These are phyloP conservation scores for Patella ulyssiponensis DNA, from an alignment of 2,888 invertebrate genomes.

Conservation along the genomic window DNA sequence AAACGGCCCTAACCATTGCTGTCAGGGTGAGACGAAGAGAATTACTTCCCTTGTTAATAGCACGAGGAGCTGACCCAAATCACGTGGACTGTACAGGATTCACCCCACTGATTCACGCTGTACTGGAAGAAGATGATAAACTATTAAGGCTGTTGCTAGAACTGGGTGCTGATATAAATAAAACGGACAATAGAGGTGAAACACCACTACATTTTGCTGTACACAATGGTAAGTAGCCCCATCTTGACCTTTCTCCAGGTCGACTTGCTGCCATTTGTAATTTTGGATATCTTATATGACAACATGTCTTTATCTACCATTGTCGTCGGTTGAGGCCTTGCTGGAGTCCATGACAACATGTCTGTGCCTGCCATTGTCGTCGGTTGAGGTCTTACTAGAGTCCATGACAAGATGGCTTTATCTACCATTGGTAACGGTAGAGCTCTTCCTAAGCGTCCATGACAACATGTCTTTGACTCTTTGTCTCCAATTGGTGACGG, in stretches of 20 bases:
- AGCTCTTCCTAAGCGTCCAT: no score
- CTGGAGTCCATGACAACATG: no score
- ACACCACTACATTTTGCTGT: slow-evolving; percentile 54
- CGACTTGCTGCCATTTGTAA: background rate
- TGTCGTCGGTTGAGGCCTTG: no score
- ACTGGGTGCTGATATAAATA: slow-evolving; percentile 54
- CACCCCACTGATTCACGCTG: slow-evolving; percentile 52
- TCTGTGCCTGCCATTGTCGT: no score
- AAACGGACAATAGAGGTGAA: slow-evolving; percentile 47
- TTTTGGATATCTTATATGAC: no score
- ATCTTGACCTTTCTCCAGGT: background rate
- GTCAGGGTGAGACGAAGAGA: slow-evolving; percentile 44
- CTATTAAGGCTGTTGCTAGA: slow-evolving; percentile 47
- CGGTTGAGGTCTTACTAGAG: no score
- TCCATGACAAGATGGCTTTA: no score
- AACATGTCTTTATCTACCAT: no score
- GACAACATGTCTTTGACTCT: no score
- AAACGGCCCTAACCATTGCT: slow-evolving; percentile 47
- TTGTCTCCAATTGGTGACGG: no score
- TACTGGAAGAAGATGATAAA: slow-evolving; percentile 41
- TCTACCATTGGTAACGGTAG: no score
- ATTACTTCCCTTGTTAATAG: slow-evolving; percentile 46
- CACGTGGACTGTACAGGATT: slow-evolving; percentile 34
- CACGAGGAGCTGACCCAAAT: slow-evolving; percentile 58
- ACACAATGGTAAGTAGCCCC: slow-evolving; percentile 45